phyloP scores from a whole-genome alignment of 2,888 invertebrate genomes.

The Brenthis ino region DNA sequence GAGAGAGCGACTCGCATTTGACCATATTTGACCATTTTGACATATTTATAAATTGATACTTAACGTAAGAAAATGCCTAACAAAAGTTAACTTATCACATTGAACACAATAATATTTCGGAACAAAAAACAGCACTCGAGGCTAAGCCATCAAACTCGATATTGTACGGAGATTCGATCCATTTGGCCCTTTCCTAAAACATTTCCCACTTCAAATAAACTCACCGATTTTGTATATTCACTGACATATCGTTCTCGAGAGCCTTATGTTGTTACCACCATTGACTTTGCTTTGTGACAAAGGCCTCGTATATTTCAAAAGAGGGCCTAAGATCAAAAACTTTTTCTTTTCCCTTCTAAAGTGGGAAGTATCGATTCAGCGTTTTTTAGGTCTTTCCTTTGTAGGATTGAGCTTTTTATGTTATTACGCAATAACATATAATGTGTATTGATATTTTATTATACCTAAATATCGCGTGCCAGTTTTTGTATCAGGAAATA shows the following conservation, averaged over 20 bases:
- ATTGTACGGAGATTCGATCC: constrained; percentile 18
- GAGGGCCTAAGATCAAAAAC: constrained; percentile 22
- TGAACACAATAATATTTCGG: constrained; percentile 1
- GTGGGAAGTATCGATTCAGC: too few species aligned
- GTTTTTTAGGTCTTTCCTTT: constrained; percentile 17
- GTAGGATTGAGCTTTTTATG: constrained; percentile 5
- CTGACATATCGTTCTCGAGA: constrained; percentile 43
- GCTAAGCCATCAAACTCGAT: constrained; percentile 10
- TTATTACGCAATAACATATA: constrained; percentile 25
- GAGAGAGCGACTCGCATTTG: too few species aligned
- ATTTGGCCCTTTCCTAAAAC: constrained; percentile 23
- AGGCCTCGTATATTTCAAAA: constrained; percentile 44
- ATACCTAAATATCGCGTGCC: not conserved
- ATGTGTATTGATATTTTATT: constrained; percentile 21
- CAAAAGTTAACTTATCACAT: constrained; percentile 9
- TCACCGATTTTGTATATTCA: constrained; percentile 39
- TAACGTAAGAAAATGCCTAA: not conserved
- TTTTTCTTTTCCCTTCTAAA: constrained; percentile 13
- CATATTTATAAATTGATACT: not conserved
- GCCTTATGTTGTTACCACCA: constrained; percentile 45
- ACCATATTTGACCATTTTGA: too few species aligned
- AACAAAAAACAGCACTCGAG: constrained; percentile 13
- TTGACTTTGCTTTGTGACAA: constrained; percentile 46
- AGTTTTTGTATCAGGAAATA: constrained; percentile 1
- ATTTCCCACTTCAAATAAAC: constrained; percentile 39